phyloP scores from a whole-genome alignment of 92 coral and sea anemone species.

The Palythoa caribaeorum region DNA sequence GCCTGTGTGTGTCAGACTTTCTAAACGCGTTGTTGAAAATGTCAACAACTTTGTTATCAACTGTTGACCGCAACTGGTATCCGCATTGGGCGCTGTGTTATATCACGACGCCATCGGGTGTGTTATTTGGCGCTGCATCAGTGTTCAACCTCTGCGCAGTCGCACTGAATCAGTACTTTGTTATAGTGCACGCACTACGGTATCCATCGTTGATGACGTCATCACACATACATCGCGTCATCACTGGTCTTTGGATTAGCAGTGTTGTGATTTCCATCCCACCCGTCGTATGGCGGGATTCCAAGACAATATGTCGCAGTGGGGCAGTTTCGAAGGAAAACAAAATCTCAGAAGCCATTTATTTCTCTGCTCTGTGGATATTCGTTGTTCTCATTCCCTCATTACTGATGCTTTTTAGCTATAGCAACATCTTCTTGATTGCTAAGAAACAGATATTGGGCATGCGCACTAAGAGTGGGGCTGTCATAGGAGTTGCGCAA shows the following conservation, averaged over 20 bases:
- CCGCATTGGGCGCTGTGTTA: constrained; percentile 91
- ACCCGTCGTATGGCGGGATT: constrained; percentile 88
- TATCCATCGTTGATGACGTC: constrained; percentile 87
- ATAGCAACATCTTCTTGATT: constrained; percentile 80
- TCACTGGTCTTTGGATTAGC: constrained; percentile 85
- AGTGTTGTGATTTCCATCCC: constrained; percentile 87
- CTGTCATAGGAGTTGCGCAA: constrained; percentile 51
- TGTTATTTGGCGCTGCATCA: constrained; percentile 95
- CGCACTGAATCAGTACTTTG: constrained; percentile 88
- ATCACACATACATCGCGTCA: constrained; percentile 77
- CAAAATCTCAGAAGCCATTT: constrained; percentile 79
- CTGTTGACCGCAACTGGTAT: constrained; percentile 87
- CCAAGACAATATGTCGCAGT: constrained; percentile 86
- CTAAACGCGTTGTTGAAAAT: constrained; percentile 89
- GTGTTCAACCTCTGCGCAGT: constrained; percentile 96
- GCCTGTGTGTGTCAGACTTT: constrained; percentile 88
- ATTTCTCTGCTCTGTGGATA: constrained; percentile 85
- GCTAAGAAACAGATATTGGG: constrained; percentile 82
- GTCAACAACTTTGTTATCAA: constrained; percentile 84
- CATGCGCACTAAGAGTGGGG: constrained; percentile 68
- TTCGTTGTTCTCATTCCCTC: constrained; percentile 92
- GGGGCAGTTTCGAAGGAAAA: constrained; percentile 85
- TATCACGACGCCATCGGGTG: constrained; percentile 95
- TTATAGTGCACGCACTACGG: constrained; percentile 84
- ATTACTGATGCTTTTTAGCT: constrained; percentile 79